Percentiles rank a stretch among this genome's conserved stretches.
phyloP scores from a whole-genome alignment of 2,113 vertebrate genomes.

The Caloenas nicobarica region DNA sequence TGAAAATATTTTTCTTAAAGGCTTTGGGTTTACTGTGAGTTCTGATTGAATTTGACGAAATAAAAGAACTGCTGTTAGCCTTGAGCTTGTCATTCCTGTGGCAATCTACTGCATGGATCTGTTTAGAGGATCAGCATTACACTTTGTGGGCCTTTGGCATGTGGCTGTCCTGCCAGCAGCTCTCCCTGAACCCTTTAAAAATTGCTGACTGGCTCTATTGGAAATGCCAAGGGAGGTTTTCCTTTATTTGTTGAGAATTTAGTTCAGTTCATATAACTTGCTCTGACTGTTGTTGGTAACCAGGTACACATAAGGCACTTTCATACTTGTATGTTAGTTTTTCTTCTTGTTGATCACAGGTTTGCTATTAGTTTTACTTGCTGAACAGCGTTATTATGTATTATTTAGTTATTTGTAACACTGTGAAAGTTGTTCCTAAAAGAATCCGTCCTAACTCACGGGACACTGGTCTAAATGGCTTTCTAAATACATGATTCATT shows the following conservation, averaged over 20 bases:
- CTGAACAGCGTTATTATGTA: neutral
- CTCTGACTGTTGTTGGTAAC: neutral
- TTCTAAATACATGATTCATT: constrained; percentile 61
- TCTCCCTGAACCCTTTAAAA: neutral
- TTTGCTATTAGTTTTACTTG: neutral
- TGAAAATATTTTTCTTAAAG: neutral
- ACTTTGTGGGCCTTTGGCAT: neutral
- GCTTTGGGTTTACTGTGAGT: neutral
- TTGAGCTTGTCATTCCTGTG: neutral
- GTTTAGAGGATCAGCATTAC: accelerated
- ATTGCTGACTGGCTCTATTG: neutral
- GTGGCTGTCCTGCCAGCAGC: neutral
- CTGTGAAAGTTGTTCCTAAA: neutral
- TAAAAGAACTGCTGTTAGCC: neutral
- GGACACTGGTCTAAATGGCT: neutral
- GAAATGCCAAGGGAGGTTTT: neutral
- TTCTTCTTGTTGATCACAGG: neutral
- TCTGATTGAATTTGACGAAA: neutral
- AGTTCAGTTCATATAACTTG: neutral
- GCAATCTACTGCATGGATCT: accelerated
- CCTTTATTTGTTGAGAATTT: neutral
- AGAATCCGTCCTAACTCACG: neutral
- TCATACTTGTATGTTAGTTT: neutral
- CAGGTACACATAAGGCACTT: neutral
- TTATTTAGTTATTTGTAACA: neutral